Conservation (phyloP, 2,113 vertebrate genomes). For the Gallinago paraguaiae region DNA sequence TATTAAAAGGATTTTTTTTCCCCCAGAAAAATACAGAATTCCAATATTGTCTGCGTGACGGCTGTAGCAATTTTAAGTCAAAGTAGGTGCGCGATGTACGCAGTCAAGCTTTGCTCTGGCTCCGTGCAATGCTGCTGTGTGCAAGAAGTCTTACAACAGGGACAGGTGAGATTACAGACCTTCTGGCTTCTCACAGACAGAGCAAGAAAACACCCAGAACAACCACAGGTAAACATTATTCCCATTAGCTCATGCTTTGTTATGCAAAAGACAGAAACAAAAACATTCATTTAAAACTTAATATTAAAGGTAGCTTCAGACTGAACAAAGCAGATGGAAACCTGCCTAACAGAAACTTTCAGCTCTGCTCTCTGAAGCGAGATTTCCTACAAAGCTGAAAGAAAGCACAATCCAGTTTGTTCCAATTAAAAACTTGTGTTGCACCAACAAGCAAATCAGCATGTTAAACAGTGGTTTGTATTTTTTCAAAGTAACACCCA, state of each 20-base stretch:
- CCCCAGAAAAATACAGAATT: neutral
- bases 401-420: neutral
- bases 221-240: neutral
- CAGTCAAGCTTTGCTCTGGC: neutral
- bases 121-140: neutral
- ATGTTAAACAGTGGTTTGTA: neutral
- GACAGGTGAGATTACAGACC: conserved; percentile 24
- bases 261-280: conserved; percentile 12
- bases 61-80: neutral
- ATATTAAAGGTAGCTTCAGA: neutral
- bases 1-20: neutral
- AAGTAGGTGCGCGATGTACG: accelerated
- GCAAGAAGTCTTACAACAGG: neutral
- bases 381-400: neutral
- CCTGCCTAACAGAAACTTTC: conserved; percentile 46
- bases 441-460: neutral
- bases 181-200: neutral
- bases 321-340: neutral
- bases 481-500: neutral
- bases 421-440: conserved; percentile 37
- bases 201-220: neutral
- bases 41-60: neutral
- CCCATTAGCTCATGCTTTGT: neutral
- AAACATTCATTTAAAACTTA: neutral
- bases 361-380: neutral